Base-by-base conservation (phyloP, 1,140 invertebrate species). In the Drosophila ercepeae region DNA sequence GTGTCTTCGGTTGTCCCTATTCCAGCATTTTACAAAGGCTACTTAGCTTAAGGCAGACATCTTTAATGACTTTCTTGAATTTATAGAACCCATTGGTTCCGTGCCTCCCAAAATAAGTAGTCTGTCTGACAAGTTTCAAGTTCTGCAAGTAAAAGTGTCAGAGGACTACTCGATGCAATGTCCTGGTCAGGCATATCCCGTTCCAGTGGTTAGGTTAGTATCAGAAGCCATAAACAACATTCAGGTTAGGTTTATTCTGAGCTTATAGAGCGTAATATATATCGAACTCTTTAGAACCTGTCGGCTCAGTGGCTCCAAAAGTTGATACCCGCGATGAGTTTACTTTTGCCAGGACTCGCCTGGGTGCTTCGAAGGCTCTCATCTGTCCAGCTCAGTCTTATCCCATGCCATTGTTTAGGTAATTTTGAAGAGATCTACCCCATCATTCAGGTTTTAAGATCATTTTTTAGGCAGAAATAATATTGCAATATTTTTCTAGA, bases 301-400 rank as follows among this genome's bases (percentile, higher is more conserved):
- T 95, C 72, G 94, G 94, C 83, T 95, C 93, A 83, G 94, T 94
- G 78, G 92, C 94, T 45, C 95, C 95, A 34, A 95, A 94, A 92
- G 93, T 95, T 49, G 92, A 84, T 44, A 81, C 93, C 46, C 93
- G 92, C 84, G 93, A 92, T 65, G 81, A 84, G 57, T 84, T 84
- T 5, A 94, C 78, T 0, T 94, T 86, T 63, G 74, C 83, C 6
- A 74, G 79, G 18, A 77, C 76, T 9, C 74, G 70, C 14, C 90
- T 93, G 39, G 91, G 90, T 21, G 60, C 89, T 11, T 89, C 90
- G 29, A 92, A 93, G 59, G 93, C 94, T 54, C 90, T 95, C 19
- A 92, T 94, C 41, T 95, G 94, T 89, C 94, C 94, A 18, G 94
- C 94, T 32, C 94, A 95, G 89, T 94, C 93, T 51, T 95, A 93